Conservation (phyloP, 2,888 invertebrate species). For the Tanaodytes sp. region DNA sequence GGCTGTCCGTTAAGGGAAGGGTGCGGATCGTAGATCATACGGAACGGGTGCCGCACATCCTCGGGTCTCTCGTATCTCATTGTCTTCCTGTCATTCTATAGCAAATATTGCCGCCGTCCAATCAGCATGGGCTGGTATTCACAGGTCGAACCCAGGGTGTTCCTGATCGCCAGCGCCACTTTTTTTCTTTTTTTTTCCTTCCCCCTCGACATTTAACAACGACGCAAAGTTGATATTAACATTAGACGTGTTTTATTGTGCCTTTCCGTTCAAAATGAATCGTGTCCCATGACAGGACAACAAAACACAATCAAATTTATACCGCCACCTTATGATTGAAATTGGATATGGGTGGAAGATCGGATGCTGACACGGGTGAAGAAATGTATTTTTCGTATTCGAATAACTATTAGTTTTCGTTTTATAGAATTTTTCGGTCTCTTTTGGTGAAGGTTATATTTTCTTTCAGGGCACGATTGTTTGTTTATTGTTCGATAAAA, state of each 20-base stretch:
- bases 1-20: slow-evolving; percentile 49
- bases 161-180: slow-evolving; percentile 22
- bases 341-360: too few species aligned
- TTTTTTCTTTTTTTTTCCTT: not conserved
- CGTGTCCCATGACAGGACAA: not conserved
- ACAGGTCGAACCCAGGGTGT: too few species aligned
- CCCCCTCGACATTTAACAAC: slow-evolving; percentile 13
- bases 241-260: slow-evolving; percentile 17
- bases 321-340: not conserved
- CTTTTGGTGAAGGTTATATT: too few species aligned
- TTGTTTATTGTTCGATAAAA: too few species aligned
- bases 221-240: slow-evolving; percentile 29
- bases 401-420: too few species aligned
- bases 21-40: slow-evolving; percentile 60
- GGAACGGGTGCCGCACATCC: slow-evolving; percentile 63
- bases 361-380: too few species aligned
- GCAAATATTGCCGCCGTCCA: slow-evolving; percentile 71
- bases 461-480: too few species aligned
- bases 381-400: too few species aligned
- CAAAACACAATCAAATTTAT: too few species aligned
- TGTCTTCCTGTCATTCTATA: slow-evolving; percentile 68
- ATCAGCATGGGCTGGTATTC: too few species aligned
- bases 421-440: too few species aligned
- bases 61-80: slow-evolving; percentile 67
- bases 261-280: not conserved